Percentiles rank a stretch among this genome's conserved stretches.
phyloP scores from a whole-genome alignment of 2,797 vertebrate species.

The Heliangelus exortis region DNA sequence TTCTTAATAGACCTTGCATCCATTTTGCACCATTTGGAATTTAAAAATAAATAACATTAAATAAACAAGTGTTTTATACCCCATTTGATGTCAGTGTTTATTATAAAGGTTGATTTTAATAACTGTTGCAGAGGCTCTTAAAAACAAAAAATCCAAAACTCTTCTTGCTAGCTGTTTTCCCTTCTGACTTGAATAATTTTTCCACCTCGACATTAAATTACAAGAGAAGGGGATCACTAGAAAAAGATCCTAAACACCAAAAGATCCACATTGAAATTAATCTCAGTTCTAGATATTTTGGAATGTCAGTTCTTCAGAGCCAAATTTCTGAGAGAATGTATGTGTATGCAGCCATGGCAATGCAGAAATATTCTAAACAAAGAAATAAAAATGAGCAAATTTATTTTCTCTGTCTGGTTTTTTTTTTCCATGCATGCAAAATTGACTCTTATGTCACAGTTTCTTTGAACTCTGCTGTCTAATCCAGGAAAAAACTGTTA shows the following conservation, averaged over 20 bases:
- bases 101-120: neutral
- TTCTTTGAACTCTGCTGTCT: constrained; percentile 16
- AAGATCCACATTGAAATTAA: neutral
- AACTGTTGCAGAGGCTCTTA: neutral
- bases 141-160: neutral
- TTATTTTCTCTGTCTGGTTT: neutral
- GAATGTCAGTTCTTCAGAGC: neutral
- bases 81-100: neutral
- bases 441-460: constrained; percentile 7
- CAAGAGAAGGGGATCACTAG: neutral
- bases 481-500: neutral
- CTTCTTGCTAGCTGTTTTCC: neutral
- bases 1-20: neutral
- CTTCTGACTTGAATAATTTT: neutral
- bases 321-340: neutral
- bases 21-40: neutral
- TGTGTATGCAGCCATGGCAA: neutral
- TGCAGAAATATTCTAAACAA: neutral
- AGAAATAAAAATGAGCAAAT: neutral
- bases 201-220: neutral
- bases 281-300: neutral
- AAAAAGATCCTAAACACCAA: neutral
- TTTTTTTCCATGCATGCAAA: neutral
- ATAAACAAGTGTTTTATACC: neutral
- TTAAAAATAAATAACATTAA: neutral